Conservation (phyloP, 2,888 invertebrate genomes). For the Drosophila lacicola region DNA sequence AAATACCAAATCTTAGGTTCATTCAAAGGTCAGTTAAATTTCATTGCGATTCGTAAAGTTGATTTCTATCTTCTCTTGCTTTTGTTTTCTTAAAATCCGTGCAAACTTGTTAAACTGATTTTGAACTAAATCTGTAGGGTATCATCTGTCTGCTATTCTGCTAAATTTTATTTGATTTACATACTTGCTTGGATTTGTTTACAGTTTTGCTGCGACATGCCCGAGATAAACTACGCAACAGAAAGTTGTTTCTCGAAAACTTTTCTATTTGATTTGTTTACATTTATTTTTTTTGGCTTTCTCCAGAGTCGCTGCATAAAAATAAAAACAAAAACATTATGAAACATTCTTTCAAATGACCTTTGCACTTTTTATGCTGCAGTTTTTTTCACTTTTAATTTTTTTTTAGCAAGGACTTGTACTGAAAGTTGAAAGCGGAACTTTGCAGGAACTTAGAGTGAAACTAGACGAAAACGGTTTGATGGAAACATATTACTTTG, state of each 20-base stretch:
- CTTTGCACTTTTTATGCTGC: constrained; percentile 35
- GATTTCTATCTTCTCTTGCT: too few species aligned
- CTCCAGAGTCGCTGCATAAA: background rate
- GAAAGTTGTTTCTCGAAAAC: constrained; percentile 14
- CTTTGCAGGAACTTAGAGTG: constrained; percentile 14
- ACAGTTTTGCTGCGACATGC: background rate
- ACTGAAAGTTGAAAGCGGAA: constrained; percentile 25
- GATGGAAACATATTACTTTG: constrained; percentile 6
- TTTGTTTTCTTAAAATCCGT: too few species aligned
- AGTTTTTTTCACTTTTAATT: constrained; percentile 22
- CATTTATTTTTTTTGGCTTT: background rate
- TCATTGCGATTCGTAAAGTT: background rate
- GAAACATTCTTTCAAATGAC: constrained; percentile 38
- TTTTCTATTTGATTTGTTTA: constrained; percentile 4
- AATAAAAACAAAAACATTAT: constrained; percentile 7
- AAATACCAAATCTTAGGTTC: background rate
- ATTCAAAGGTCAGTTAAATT: background rate
- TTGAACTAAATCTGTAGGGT: background rate
- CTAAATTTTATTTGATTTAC: background rate
- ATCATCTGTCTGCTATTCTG: background rate
- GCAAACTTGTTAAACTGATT: too few species aligned
- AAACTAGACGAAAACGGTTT: constrained; percentile 1
- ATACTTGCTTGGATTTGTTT: constrained; percentile 9
- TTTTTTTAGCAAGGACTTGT: constrained; percentile 25
- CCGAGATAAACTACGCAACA: constrained; percentile 15